These are phyloP conservation scores for Campoletis sonorensis DNA, from an alignment of 1,140 invertebrate species.

Conservation along the genomic window DNA sequence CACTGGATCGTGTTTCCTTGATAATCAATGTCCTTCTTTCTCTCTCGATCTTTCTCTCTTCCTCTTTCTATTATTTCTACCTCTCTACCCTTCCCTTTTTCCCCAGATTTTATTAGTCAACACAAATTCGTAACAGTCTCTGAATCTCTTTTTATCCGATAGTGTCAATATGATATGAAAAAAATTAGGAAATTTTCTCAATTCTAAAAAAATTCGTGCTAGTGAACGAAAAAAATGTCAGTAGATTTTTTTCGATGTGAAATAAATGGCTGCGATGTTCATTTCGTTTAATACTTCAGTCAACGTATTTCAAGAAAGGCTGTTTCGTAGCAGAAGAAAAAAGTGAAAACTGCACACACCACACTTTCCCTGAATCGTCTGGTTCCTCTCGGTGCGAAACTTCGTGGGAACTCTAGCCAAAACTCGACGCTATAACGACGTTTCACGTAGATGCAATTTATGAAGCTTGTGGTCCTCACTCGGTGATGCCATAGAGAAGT, in stretches of 20 bases:
- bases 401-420: conserved; percentile 9
- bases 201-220: too few relatives aligned
- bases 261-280: too few relatives aligned
- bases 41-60: background rate
- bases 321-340: background rate
- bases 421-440: conserved; percentile 29
- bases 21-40: background rate
- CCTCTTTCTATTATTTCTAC: background rate
- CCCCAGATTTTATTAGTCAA: background rate
- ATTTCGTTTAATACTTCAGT: background rate
- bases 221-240: too few relatives aligned
- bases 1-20: conserved; percentile 24
- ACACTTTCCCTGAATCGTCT: background rate
- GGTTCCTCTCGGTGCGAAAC: background rate
- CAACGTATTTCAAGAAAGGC: background rate
- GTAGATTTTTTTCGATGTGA: too few relatives aligned
- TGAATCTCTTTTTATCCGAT: too few relatives aligned
- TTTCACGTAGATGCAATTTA: conserved; percentile 26
- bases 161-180: too few relatives aligned
- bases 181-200: too few relatives aligned
- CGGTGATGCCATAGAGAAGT: background rate
- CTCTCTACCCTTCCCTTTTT: background rate
- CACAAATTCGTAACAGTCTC: background rate
- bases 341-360: conserved; percentile 7
- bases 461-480: conserved; percentile 1